These are phyloP conservation scores for Sebastes nivosus DNA, from an alignment of 2,797 vertebrate species.

Conservation along the genomic window DNA sequence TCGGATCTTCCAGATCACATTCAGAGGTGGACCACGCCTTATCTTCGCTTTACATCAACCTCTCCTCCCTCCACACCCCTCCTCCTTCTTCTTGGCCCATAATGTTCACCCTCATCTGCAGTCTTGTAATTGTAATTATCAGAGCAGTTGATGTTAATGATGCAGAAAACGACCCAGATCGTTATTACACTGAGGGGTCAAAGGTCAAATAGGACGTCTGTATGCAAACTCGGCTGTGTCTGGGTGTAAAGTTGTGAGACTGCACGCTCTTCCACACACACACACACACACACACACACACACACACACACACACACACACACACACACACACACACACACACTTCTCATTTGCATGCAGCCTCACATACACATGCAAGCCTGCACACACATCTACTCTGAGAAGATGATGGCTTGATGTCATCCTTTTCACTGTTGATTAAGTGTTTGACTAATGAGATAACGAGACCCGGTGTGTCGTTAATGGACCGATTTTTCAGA, in stretches of 20 bases:
- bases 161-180: conserved; percentile 29
- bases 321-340: neutral
- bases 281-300: neutral
- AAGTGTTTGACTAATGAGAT: conserved; percentile 5
- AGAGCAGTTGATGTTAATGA: conserved; percentile 42
- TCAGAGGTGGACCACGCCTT: too few species aligned
- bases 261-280: neutral
- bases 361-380: neutral
- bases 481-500: neutral
- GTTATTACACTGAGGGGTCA: conserved; percentile 30
- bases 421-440: conserved; percentile 2
- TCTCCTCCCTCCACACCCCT: neutral
- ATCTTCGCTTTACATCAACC: neutral
- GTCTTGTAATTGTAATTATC: conserved; percentile 39
- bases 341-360: neutral
- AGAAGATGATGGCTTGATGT: neutral
- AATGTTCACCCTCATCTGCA: conserved; percentile 31
- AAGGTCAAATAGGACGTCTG: conserved; percentile 47
- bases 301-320: neutral
- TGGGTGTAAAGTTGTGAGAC: conserved; percentile 6
- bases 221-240: conserved; percentile 45
- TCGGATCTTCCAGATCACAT: too few species aligned
- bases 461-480: neutral
- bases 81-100: neutral
- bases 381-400: neutral